These are phyloP conservation scores for Allygus modestus DNA, from an alignment of 2,888 invertebrate genomes.

Conservation along the genomic window DNA sequence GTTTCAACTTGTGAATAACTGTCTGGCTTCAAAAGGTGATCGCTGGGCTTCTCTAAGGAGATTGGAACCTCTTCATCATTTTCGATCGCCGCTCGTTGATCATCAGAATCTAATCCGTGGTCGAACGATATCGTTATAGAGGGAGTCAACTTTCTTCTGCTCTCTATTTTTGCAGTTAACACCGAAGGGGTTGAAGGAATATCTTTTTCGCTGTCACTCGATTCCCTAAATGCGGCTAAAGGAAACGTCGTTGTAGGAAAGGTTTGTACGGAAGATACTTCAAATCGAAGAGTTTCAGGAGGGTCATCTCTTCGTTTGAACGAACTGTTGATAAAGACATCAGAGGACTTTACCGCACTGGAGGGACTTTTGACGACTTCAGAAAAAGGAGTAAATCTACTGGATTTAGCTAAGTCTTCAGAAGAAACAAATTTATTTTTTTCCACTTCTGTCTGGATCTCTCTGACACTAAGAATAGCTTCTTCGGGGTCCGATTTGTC, in stretches of 20 bases:
- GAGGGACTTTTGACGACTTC: neutral
- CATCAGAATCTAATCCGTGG: constrained; percentile 11
- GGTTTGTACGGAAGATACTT: constrained; percentile 10
- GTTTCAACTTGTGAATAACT: neutral
- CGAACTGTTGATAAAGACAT: neutral
- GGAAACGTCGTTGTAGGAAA: constrained; percentile 40
- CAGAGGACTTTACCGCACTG: neutral
- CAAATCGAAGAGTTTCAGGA: neutral
- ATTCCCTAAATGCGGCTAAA: neutral
- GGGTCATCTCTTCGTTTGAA: constrained; percentile 33
- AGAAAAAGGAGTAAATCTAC: constrained; percentile 27
- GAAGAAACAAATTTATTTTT: neutral
- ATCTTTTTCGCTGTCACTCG: constrained; percentile 35
- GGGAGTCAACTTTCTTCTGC: constrained; percentile 34
- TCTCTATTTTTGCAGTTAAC: neutral
- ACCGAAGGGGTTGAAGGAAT: neutral
- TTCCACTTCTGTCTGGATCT: constrained; percentile 39
- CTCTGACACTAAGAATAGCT: constrained; percentile 36
- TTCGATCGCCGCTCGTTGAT: neutral
- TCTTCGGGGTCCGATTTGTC: constrained; percentile 65
- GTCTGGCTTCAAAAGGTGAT: constrained; percentile 20
- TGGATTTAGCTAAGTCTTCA: constrained; percentile 1
- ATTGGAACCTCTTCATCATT: neutral
- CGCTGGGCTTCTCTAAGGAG: neutral
- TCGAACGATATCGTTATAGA: constrained; percentile 50